Conservation (phyloP, 2,888 invertebrate genomes). For the Tachina grossa region DNA sequence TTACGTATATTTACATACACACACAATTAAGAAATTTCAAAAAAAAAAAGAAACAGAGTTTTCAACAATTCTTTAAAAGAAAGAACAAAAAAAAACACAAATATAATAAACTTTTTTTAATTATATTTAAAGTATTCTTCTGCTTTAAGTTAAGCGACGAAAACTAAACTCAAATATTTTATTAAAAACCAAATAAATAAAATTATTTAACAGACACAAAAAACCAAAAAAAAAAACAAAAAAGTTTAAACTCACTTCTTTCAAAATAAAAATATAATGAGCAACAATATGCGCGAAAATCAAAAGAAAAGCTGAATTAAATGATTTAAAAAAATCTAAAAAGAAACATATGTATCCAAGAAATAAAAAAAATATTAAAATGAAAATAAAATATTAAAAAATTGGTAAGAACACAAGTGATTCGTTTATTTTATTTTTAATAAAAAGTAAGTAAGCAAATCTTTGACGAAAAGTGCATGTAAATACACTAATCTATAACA, state of each 20-base stretch:
- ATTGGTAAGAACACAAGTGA: constrained; percentile 53
- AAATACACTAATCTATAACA: too few relatives aligned
- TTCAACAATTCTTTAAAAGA: constrained; percentile 51
- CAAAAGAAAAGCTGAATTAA: constrained; percentile 70
- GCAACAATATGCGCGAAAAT: constrained; percentile 67
- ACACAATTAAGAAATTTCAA: constrained; percentile 42
- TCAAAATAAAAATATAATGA: constrained; percentile 48
- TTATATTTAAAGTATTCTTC: constrained; percentile 69
- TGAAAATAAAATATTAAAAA: constrained; percentile 59
- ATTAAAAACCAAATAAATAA: constrained; percentile 55
- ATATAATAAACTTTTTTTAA: constrained; percentile 57
- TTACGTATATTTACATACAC: constrained; percentile 62
- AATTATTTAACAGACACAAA: constrained; percentile 59
- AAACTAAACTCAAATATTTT: constrained; percentile 66
- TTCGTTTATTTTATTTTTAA: constrained; percentile 13
- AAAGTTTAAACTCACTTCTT: constrained; percentile 59
- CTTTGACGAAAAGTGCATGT: too few relatives aligned
- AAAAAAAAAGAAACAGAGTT: constrained; percentile 33
- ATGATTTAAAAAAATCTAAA: constrained; percentile 45
- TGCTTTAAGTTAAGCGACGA: constrained; percentile 69
- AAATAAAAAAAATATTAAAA: constrained; percentile 47
- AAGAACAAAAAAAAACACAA: constrained; percentile 48
- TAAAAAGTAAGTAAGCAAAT: constrained; percentile 19
- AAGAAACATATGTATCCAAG: constrained; percentile 55
- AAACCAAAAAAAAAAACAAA: constrained; percentile 42